phyloP scores from a whole-genome alignment of 2,888 invertebrate species.

The Leptothorax acervorum region DNA sequence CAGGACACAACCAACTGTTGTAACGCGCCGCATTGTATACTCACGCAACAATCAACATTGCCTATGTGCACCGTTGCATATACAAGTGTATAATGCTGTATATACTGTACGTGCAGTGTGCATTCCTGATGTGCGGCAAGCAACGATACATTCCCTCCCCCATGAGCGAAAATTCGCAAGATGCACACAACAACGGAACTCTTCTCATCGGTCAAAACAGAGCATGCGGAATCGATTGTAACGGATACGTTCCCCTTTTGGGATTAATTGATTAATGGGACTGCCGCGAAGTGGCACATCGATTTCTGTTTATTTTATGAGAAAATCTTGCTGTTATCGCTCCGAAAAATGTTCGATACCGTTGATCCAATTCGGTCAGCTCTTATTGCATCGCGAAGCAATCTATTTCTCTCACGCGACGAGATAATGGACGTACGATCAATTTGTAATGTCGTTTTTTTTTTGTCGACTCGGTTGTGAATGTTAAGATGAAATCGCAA shows the following conservation, averaged over 20 bases:
- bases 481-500: not conserved
- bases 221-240: slow-evolving; percentile 8
- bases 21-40: slow-evolving; percentile 76
- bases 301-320: slow-evolving; percentile 22
- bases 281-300: not conserved
- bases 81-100: slow-evolving; percentile 67
- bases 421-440: not conserved
- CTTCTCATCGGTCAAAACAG: slow-evolving; percentile 25
- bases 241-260: slow-evolving; percentile 10
- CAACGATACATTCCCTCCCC: slow-evolving; percentile 35
- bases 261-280: slow-evolving; percentile 35
- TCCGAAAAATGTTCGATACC: not conserved
- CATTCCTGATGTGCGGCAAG: slow-evolving; percentile 32
- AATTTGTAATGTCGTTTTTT: slow-evolving; percentile 9
- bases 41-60: slow-evolving; percentile 79
- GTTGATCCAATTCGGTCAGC: not conserved
- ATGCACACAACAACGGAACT: slow-evolving; percentile 11
- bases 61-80: slow-evolving; percentile 72
- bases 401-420: not conserved
- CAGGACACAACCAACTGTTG: slow-evolving; percentile 64
- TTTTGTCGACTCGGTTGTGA: not conserved
- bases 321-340: slow-evolving; percentile 16
- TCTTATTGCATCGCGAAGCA: not conserved
- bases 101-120: slow-evolving; percentile 38
- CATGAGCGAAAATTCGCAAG: slow-evolving; percentile 55